A percentile compares a stretch with the other conserved stretches of the same genome.
These are phyloP conservation scores for Ceratoteleas bidentatus DNA, from an alignment of 1,140 invertebrate species.

Conservation along the genomic window DNA sequence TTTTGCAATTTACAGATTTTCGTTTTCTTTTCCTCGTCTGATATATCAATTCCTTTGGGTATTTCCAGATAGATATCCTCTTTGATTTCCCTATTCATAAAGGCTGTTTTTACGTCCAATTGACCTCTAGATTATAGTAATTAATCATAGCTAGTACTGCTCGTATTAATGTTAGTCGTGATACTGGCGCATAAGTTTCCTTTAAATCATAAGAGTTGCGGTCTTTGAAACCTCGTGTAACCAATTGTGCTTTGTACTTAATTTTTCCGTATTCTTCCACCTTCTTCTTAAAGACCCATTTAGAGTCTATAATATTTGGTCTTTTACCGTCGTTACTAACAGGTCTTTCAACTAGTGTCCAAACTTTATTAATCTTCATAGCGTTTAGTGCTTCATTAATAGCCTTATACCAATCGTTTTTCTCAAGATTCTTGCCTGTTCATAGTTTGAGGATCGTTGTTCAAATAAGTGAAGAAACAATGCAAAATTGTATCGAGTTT, in stretches of 20 bases:
- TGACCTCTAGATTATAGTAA: not conserved
- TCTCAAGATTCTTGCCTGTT: not conserved
- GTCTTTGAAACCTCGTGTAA: constrained; percentile 1
- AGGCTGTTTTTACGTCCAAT: constrained; percentile 4
- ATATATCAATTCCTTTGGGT: not conserved
- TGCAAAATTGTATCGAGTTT: not conserved
- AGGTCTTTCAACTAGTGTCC: not conserved
- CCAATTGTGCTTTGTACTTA: not conserved
- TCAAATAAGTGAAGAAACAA: constrained; percentile 1
- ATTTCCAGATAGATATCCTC: constrained; percentile 1
- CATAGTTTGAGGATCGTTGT: not conserved
- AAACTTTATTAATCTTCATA: not conserved
- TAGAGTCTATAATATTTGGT: constrained; percentile 1
- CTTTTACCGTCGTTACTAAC: not conserved
- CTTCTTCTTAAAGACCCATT: constrained; percentile 1
- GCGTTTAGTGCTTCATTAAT: not conserved
- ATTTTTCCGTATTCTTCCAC: not conserved
- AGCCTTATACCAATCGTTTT: not conserved
- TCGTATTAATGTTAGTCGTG: constrained; percentile 1
- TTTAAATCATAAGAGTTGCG: not conserved
- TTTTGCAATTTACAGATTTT: not conserved
- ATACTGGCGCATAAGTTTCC: constrained; percentile 2
- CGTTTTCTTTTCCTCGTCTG: not conserved
- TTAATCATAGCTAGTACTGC: not conserved
- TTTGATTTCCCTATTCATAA: constrained; percentile 1